A percentile compares a stretch with the other conserved stretches of the same genome.
Evolutionary conservation across 2,888 invertebrate species (phyloP).

Genomic region (Nomada ruficornis): DNA sequence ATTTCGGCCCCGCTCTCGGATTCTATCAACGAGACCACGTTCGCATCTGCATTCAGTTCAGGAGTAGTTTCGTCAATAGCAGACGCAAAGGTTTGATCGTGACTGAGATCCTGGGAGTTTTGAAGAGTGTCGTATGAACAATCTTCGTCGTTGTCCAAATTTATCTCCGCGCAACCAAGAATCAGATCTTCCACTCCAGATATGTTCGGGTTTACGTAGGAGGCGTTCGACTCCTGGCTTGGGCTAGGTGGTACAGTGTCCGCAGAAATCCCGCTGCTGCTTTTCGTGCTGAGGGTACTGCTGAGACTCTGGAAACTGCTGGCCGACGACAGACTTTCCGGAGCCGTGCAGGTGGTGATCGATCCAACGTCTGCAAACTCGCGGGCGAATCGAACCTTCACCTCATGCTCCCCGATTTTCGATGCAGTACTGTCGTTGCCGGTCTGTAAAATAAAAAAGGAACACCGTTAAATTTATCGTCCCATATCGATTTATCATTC

Average conservation of each 20-base stretch:
- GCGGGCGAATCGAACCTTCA: slow-evolving; percentile 79
- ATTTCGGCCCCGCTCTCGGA: background rate
- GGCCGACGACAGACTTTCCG: slow-evolving; percentile 77
- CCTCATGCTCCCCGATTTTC: slow-evolving; percentile 75
- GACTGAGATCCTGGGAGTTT: slow-evolving; percentile 67
- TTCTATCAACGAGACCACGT: background rate
- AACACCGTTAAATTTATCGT: background rate
- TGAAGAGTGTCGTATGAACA: slow-evolving; percentile 38
- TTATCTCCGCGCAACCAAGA: slow-evolving; percentile 75
- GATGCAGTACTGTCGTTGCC: slow-evolving; percentile 52
- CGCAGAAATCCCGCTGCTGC: slow-evolving; percentile 73
- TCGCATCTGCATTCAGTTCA: slow-evolving; percentile 37
- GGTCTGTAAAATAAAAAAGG: slow-evolving; percentile 49
- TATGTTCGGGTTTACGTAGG: slow-evolving; percentile 74
- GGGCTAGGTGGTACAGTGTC: slow-evolving; percentile 68
- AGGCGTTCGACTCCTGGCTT: slow-evolving; percentile 62
- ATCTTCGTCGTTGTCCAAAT: slow-evolving; percentile 61
- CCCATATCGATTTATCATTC: background rate
- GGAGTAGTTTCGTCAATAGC: slow-evolving; percentile 69
- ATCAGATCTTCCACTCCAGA: slow-evolving; percentile 79
- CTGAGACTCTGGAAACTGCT: slow-evolving; percentile 80
- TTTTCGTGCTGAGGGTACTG: slow-evolving; percentile 76
- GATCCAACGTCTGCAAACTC: slow-evolving; percentile 77
- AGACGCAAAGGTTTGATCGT: slow-evolving; percentile 77
- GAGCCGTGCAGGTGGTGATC: slow-evolving; percentile 46